These are phyloP conservation scores for Macquaria australasica DNA, from an alignment of 2,113 vertebrate genomes.

Conservation along the genomic window DNA sequence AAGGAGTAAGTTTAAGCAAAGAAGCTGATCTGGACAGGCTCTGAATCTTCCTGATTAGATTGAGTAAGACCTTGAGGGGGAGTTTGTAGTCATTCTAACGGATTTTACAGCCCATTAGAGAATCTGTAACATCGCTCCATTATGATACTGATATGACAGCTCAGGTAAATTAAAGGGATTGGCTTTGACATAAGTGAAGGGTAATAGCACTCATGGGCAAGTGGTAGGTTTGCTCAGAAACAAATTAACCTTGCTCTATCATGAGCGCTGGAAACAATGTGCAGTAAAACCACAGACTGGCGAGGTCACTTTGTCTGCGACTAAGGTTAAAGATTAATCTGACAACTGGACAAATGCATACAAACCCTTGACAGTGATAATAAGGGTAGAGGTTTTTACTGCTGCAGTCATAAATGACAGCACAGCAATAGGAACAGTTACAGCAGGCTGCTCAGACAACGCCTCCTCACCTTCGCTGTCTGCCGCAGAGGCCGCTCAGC, in stretches of 20 bases:
- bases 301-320: slow-evolving; percentile 8
- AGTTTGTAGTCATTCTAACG: slow-evolving; percentile 49
- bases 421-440: slow-evolving; percentile 3
- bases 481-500: slow-evolving; percentile 9
- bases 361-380: slow-evolving; percentile 31
- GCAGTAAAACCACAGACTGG: slow-evolving; percentile 32
- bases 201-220: slow-evolving; percentile 42
- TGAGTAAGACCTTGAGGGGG: slow-evolving; percentile 51
- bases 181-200: slow-evolving; percentile 48
- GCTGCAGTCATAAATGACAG: slow-evolving; percentile 40
- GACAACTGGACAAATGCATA: slow-evolving; percentile 24
- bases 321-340: slow-evolving; percentile 48
- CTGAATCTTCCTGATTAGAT: slow-evolving; percentile 46
- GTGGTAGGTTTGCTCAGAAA: slow-evolving; percentile 14
- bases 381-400: slow-evolving; percentile 25
- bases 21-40: slow-evolving; percentile 25
- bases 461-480: slow-evolving; percentile 44
- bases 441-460: slow-evolving; percentile 7
- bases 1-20: slow-evolving; percentile 23
- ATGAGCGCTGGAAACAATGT: background rate
- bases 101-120: slow-evolving; percentile 63
- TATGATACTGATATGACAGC: slow-evolving; percentile 56
- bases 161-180: slow-evolving; percentile 54
- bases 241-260: slow-evolving; percentile 23
- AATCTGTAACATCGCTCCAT: slow-evolving; percentile 21